A percentile compares a stretch with the other conserved stretches of the same genome.
phyloP scores from a whole-genome alignment of 1,140 invertebrate species.

The Cardiocondyla obscurior region DNA sequence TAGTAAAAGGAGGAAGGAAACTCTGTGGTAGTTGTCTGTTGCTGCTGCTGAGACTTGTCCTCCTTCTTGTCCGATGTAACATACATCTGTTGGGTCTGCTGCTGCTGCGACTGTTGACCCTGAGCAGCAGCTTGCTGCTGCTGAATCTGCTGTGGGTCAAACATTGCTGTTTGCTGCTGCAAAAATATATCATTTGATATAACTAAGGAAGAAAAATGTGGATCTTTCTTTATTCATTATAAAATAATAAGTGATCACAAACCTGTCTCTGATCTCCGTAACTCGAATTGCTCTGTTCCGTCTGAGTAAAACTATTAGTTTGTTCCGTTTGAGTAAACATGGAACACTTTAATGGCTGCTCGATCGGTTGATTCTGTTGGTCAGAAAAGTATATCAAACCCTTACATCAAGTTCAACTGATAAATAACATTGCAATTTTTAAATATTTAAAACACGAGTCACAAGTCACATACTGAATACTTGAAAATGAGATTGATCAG shows the following conservation, averaged over 20 bases:
- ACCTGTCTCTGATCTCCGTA: slow-evolving; percentile 79
- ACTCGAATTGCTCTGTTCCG: slow-evolving; percentile 80
- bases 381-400: slow-evolving; percentile 55
- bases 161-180: slow-evolving; percentile 79
- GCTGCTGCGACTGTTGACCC: slow-evolving; percentile 81
- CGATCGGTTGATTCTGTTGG: slow-evolving; percentile 74
- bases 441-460: background rate
- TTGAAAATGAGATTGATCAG: background rate
- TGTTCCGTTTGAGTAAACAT: slow-evolving; percentile 82
- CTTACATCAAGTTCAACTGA: background rate
- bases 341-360: slow-evolving; percentile 80
- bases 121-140: slow-evolving; percentile 82
- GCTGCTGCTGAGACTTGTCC: slow-evolving; percentile 80
- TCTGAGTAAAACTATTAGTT: slow-evolving; percentile 82
- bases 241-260: slow-evolving; percentile 6
- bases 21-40: slow-evolving; percentile 81
- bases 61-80: slow-evolving; percentile 81
- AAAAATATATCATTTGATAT: slow-evolving; percentile 8
- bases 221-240: background rate
- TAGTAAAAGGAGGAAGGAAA: slow-evolving; percentile 84
- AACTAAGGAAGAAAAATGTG: background rate
- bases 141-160: slow-evolving; percentile 83
- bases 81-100: slow-evolving; percentile 83
- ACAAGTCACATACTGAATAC: background rate
- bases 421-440: background rate